Evolutionary conservation across 1,140 invertebrate species (phyloP), one percentile per base, ranked within the genome.

Genomic region (Sitophilus oryzae): DNA sequence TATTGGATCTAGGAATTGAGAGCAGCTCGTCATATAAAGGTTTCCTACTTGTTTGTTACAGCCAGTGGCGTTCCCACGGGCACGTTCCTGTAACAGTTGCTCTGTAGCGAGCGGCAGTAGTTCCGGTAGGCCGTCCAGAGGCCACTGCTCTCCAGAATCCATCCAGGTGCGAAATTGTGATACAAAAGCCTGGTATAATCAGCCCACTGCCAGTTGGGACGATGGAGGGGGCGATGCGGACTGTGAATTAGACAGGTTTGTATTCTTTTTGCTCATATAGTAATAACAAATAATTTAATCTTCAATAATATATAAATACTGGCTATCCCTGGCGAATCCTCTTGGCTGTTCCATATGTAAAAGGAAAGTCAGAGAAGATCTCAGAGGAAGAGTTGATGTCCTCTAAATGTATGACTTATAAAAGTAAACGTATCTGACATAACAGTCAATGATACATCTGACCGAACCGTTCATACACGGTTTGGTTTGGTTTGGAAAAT

Each of bases 71-170:
- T 65, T 68, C 52, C 58, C 66, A 15, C 60, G 68, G 25, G 48
- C 65, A 1, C 63, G 63, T 30, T 68, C 68, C 6, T 71, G 69
- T 49, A 59, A 53, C 16, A 69, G 66, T 45, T 69, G 68, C 47
- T 61, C 59, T 1, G 20, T 61, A 22, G 59, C 59, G 16, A 61
- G 59, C 23, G 69, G 66, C 19, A 66, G 66, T 21, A 66, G 66
- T 18, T 53, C 43, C 23, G 47, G 57, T 11, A 50, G 62, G 0
- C 56, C 60, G 11, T 61, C 60, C 9, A 56, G 65, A 25, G 63
- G 56, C 2, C 64, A 67, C 21, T 65, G 58, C 54, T 66, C 64
- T 37, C 52, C 50, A 16, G 23, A 45, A n/a, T 61, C 47, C 4
- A 42, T 34, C 18, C 30, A 54, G 20, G 35, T 53, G 2, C 47